Evolutionary conservation across 35 echinoderm and acorn worm species (phyloP), one percentile per base, ranked within the genome.

Genomic region (Apostichopus californicus): DNA sequence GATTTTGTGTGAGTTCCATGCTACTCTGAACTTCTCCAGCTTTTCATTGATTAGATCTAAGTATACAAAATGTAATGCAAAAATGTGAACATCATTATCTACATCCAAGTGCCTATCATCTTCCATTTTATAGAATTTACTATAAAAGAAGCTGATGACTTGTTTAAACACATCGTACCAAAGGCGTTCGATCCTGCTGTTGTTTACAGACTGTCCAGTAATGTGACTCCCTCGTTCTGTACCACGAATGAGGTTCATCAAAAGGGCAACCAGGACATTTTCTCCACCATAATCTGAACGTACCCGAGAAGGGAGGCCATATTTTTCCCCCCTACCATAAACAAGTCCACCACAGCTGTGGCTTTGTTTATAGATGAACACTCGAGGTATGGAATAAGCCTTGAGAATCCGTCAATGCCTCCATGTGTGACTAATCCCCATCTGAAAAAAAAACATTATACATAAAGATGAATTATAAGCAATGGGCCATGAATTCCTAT

Each of bases 151-250:
- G 28, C 20, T 20, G 77, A 78, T 78, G 10, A 80, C n/a, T 80
- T 80, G 18, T 28, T 80, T 80, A 15, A 58, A 95, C 73, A 93
- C 92, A 81, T 95, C 94, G 15, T 57, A 8, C 91, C 91, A 95
- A 17, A 95, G 78, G 77, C 91, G 68, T 75, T 95, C 94, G 21
- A 95, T 95, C 54, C 94, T 92, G 60, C 90, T 92, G 63, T 95
- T 95, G 22, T 95, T 82, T 8, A 95, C 94, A 56, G 79, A 77
- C 71, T 73, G 23, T 12, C 94, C 94, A 57, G 91, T 85, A 57
- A 93, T 89, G 57, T 93, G 72, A 89, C 91, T 93, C 24, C 86
- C 91, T 60, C 94, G 79, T 4, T 88, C 54, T 15, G 26, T 10
- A 65, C 94, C 91, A 72, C 77, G 52, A 72, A 71, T 54, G 11